These are phyloP conservation scores for Anabas testudineus DNA, from an alignment of 2,797 vertebrate species.

Conservation along the genomic window DNA sequence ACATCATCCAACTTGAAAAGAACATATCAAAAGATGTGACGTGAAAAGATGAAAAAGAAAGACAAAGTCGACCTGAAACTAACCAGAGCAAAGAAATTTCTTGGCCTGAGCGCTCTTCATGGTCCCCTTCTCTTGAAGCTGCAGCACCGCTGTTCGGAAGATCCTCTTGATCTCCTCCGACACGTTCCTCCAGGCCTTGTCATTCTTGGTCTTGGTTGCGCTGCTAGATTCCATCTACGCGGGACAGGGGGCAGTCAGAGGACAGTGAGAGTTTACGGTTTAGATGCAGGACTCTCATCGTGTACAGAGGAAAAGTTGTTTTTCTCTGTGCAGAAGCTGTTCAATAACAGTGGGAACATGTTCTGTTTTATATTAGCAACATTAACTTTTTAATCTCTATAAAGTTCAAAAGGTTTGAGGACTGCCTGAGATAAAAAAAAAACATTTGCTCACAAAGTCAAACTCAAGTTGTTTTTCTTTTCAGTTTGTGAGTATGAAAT, in stretches of 20 bases:
- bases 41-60: constrained; percentile 1
- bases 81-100: constrained; percentile 98
- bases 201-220: constrained; percentile 86
- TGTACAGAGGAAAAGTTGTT: constrained; percentile 6
- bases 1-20: constrained; percentile 9
- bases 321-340: not conserved
- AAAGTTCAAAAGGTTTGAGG: constrained; percentile 21
- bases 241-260: constrained; percentile 33
- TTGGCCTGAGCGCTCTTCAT: constrained; percentile 94
- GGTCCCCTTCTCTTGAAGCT: constrained; percentile 94
- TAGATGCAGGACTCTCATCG: constrained; percentile 12
- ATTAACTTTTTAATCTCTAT: not conserved
- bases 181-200: constrained; percentile 94
- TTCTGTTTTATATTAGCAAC: not conserved
- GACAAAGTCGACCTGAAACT: constrained; percentile 35
- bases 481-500: constrained; percentile 34
- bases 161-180: constrained; percentile 97
- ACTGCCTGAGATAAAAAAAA: constrained; percentile 12
- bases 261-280: constrained; percentile 36
- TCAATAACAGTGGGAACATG: not conserved
- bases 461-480: constrained; percentile 27
- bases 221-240: constrained; percentile 91
- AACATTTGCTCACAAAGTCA: not conserved
- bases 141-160: constrained; percentile 93
- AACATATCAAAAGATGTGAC: constrained; percentile 4